Evolutionary conservation across 2,113 vertebrate genomes (phyloP).

Genomic region (Ascaphus truei): DNA sequence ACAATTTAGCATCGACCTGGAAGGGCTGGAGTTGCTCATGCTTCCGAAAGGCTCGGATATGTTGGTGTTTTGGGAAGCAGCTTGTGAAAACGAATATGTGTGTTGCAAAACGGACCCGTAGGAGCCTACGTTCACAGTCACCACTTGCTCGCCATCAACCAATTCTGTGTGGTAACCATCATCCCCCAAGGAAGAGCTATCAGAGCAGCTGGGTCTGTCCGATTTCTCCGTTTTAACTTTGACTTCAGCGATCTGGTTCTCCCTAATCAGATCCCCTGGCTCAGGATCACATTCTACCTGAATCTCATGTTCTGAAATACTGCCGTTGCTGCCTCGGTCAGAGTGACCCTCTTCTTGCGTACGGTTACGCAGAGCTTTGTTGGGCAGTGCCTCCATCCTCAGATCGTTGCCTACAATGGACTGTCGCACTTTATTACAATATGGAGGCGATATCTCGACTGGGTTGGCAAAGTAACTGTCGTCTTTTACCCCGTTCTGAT

Average conservation of each 20-base stretch:
- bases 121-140: conserved; percentile 89
- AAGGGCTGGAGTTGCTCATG: conserved; percentile 85
- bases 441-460: conserved; percentile 92
- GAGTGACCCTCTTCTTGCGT: conserved; percentile 90
- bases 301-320: conserved; percentile 88
- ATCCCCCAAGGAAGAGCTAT: conserved; percentile 92
- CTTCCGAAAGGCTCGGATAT: conserved; percentile 70
- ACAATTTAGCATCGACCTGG: conserved; percentile 87
- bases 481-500: conserved; percentile 85
- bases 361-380: conserved; percentile 63
- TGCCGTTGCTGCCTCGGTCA: conserved; percentile 88
- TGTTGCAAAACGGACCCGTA: conserved; percentile 87
- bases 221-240: conserved; percentile 92
- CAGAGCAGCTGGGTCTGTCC: conserved; percentile 86
- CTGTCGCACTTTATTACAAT: conserved; percentile 78
- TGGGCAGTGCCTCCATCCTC: conserved; percentile 64
- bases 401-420: conserved; percentile 61
- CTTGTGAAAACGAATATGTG: conserved; percentile 79
- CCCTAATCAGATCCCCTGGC: conserved; percentile 82
- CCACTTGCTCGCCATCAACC: conserved; percentile 93
- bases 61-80: conserved; percentile 63
- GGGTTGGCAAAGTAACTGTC: conserved; percentile 87
- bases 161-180: conserved; percentile 95
- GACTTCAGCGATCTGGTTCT: conserved; percentile 86
- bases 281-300: conserved; percentile 88